Percentiles rank a stretch among this genome's conserved stretches.
Conservation (phyloP, 2,113 vertebrate genomes). For the Monopterus albus region DNA sequence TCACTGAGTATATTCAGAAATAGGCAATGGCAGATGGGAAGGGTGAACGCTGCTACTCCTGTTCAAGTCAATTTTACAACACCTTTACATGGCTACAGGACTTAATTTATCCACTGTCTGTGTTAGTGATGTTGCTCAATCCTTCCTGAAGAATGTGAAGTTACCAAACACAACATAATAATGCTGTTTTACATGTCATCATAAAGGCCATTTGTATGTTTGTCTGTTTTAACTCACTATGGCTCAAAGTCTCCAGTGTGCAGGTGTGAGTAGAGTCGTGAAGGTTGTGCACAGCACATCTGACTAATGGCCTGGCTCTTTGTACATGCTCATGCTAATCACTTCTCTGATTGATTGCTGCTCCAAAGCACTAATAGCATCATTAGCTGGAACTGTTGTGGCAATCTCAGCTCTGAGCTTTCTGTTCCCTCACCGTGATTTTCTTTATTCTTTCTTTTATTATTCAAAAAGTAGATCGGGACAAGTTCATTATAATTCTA, state of each 20-base stretch:
- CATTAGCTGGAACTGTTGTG: conserved; percentile 74
- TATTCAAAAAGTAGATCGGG: conserved; percentile 36
- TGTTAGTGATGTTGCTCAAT: background rate
- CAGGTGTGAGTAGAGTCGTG: conserved; percentile 40
- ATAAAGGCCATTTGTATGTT: conserved; percentile 20
- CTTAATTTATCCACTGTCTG: background rate
- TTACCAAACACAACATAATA: background rate
- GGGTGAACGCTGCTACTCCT: background rate
- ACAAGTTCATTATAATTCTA: conserved; percentile 50
- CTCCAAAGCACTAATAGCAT: conserved; percentile 74
- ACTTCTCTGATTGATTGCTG: conserved; percentile 76
- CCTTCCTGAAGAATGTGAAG: background rate
- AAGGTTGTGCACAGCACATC: conserved; percentile 68
- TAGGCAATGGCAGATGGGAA: background rate
- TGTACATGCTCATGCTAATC: conserved; percentile 76
- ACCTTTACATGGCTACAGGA: background rate
- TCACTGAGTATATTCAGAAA: background rate
- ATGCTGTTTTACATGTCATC: conserved; percentile 10
- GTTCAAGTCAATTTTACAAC: background rate
- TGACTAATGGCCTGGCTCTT: conserved; percentile 72
- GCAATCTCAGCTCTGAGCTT: conserved; percentile 57
- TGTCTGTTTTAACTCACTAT: conserved; percentile 2
- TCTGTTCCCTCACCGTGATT: conserved; percentile 42
- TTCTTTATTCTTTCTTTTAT: conserved; percentile 50
- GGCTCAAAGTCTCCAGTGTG: background rate